These are phyloP conservation scores for Agrotis ipsilon DNA, from an alignment of 2,888 invertebrate species.

Conservation along the genomic window DNA sequence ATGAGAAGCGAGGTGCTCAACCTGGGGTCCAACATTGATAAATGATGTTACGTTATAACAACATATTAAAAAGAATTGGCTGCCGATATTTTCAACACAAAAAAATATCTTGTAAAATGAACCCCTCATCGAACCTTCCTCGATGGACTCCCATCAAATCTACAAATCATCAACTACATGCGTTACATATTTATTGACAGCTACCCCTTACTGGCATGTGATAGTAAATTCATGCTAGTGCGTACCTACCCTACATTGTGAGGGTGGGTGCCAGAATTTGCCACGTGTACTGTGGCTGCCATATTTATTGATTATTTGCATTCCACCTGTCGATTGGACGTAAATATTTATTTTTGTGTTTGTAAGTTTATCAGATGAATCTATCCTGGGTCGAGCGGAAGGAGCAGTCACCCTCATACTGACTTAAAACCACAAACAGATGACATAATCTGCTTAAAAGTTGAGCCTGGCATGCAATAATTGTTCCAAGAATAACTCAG, in stretches of 20 bases:
- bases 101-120: neutral
- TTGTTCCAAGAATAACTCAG: no score
- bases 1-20: no score
- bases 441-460: no score
- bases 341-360: neutral
- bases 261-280: conserved; percentile 34
- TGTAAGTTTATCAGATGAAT: no score
- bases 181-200: conserved; percentile 49
- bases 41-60: no score
- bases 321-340: conserved; percentile 39
- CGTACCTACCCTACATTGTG: neutral
- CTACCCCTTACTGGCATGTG: conserved; percentile 29
- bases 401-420: no score
- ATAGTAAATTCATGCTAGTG: conserved; percentile 42
- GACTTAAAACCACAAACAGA: no score
- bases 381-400: no score
- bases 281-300: conserved; percentile 7
- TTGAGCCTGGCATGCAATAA: no score
- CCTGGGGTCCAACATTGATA: no score
- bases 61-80: no score
- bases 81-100: no score
- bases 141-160: neutral
- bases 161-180: conserved; percentile 20
- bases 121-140: neutral
- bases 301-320: conserved; percentile 43